Evolutionary conservation across 2,113 vertebrate species (phyloP).

Genomic region (Cyanistes caeruleus): DNA sequence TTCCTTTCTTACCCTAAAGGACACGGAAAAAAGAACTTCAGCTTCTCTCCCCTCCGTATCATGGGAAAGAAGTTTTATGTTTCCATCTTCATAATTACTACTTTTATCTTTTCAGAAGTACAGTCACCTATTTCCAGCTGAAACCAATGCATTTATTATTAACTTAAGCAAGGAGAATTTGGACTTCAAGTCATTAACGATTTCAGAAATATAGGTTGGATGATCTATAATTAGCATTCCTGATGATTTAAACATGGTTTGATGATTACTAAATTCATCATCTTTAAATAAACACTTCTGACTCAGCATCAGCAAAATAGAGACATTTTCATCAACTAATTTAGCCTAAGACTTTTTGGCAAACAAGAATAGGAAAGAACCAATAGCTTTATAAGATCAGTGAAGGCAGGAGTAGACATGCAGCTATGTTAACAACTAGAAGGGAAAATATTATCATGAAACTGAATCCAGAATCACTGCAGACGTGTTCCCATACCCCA

Average conservation of each 20-base stretch:
- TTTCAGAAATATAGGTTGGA: conserved; percentile 49
- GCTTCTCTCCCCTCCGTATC: not conserved
- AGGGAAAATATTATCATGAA: conserved; percentile 39
- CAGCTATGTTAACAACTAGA: conserved; percentile 1
- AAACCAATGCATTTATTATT: conserved; percentile 15
- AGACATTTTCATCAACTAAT: conserved; percentile 59
- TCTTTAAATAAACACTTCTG: conserved; percentile 61
- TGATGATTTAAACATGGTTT: conserved; percentile 41
- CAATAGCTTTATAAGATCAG: not conserved
- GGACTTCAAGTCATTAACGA: not conserved
- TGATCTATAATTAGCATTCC: conserved; percentile 44
- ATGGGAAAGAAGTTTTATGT: not conserved
- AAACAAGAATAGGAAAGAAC: conserved; percentile 21
- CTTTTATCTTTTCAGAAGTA: not conserved
- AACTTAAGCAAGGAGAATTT: not conserved
- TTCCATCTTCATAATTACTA: not conserved
- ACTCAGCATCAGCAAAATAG: conserved; percentile 56
- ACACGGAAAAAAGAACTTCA: not conserved
- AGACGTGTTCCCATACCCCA: conserved; percentile 20
- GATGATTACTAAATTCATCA: conserved; percentile 59
- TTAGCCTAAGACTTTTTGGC: conserved; percentile 50
- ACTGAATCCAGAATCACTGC: not conserved
- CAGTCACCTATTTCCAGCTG: not conserved
- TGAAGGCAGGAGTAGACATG: conserved; percentile 50
- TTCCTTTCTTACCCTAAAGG: not conserved